Percentiles rank a stretch among this genome's conserved stretches.
phyloP scores from a whole-genome alignment of 2,888 invertebrate genomes.

The Cactoblastis cactorum region DNA sequence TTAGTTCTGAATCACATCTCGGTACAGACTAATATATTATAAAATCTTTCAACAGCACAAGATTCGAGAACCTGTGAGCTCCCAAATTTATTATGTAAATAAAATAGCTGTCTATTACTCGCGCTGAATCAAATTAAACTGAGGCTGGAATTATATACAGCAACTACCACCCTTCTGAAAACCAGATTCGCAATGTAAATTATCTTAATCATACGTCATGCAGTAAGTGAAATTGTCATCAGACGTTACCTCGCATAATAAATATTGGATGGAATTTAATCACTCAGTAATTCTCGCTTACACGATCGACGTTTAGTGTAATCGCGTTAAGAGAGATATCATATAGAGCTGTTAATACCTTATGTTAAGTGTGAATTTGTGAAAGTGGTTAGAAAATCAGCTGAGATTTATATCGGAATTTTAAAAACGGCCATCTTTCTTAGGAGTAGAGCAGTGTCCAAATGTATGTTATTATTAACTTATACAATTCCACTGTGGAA shows the following conservation, averaged over 20 bases:
- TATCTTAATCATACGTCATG: conserved; percentile 41
- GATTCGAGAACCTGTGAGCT: not conserved
- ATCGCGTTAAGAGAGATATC: conserved; percentile 34
- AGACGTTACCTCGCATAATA: conserved; percentile 47
- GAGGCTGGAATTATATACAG: conserved; percentile 10
- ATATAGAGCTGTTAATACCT: conserved; percentile 15
- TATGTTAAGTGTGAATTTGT: not conserved
- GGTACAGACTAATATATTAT: no score
- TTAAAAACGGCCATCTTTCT: no score
- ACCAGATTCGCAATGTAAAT: conserved; percentile 36
- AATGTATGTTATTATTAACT: no score
- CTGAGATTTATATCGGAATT: no score
- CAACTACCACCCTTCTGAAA: conserved; percentile 18
- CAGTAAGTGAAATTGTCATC: conserved; percentile 51
- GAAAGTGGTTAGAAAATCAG: no score
- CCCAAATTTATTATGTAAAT: conserved; percentile 1
- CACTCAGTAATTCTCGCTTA: conserved; percentile 53
- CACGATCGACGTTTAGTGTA: conserved; percentile 58
- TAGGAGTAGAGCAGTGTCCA: no score
- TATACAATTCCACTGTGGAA: no score
- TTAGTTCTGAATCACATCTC: no score
- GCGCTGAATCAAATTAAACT: not conserved
- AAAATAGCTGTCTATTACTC: not conserved
- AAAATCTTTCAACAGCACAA: no score
- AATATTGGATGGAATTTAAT: conserved; percentile 64